Conservation (phyloP, 2,113 vertebrate species). For the Furnarius figulus region DNA sequence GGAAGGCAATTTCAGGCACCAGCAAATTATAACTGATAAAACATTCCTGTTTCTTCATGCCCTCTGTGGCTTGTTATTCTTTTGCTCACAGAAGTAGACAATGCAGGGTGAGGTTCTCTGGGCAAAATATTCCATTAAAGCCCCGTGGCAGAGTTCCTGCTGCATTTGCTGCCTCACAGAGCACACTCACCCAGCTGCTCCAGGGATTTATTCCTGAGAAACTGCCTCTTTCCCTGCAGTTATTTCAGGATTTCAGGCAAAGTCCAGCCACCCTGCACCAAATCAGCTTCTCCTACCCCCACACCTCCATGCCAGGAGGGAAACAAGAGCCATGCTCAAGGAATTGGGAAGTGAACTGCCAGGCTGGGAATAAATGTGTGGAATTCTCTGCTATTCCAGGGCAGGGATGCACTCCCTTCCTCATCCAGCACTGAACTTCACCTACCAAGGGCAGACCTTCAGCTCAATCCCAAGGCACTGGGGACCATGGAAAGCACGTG, state of each 20-base stretch:
- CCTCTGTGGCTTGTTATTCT: constrained; percentile 19
- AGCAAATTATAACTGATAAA: constrained; percentile 45
- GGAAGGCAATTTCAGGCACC: constrained; percentile 43
- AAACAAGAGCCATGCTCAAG: not conserved
- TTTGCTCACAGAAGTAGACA: not conserved
- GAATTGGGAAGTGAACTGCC: not conserved
- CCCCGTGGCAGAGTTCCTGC: not conserved
- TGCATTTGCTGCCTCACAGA: not conserved
- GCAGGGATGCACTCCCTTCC: not conserved
- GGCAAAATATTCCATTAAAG: not conserved
- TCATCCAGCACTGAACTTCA: not conserved
- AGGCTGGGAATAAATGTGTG: not conserved
- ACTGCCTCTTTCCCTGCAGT: not conserved
- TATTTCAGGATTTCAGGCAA: not conserved
- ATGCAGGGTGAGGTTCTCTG: constrained; percentile 7
- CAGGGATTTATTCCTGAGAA: not conserved
- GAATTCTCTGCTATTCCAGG: not conserved
- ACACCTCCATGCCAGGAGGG: not conserved
- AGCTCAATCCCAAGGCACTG: not conserved
- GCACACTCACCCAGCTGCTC: not conserved
- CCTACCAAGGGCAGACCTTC: not conserved
- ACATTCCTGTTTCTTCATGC: constrained; percentile 59
- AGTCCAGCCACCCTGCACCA: not conserved
- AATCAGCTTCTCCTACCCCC: not conserved
- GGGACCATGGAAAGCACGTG: not conserved